Percentiles rank a stretch among this genome's conserved stretches.
phyloP scores from a whole-genome alignment of 2,888 invertebrate genomes.

The Palloptera scutellata region DNA sequence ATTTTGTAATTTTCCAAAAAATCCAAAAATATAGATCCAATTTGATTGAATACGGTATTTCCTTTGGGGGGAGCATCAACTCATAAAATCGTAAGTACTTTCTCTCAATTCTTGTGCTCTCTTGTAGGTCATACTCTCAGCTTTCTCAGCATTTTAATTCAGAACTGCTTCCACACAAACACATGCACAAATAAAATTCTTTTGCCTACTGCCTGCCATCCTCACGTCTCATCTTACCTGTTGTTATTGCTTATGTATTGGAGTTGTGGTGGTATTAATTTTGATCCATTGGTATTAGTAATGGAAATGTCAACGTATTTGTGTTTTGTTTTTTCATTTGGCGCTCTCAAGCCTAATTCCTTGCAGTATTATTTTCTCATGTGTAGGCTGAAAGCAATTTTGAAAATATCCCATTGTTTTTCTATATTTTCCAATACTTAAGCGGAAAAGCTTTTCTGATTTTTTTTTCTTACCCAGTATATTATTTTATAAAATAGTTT shows the following conservation, averaged over 20 bases:
- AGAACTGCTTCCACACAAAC: too few relatives aligned
- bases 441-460: conserved; percentile 2
- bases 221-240: conserved; percentile 41
- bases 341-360: conserved; percentile 19
- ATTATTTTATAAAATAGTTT: background rate
- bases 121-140: too few relatives aligned
- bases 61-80: too few relatives aligned
- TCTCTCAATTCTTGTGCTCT: too few relatives aligned
- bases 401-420: conserved; percentile 41
- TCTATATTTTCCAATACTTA: conserved; percentile 35
- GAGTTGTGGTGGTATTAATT: conserved; percentile 6
- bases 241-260: conserved; percentile 19
- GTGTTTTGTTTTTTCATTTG: conserved; percentile 14
- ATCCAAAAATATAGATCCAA: too few relatives aligned
- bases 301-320: conserved; percentile 8
- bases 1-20: too few relatives aligned
- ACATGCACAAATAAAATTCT: too few relatives aligned
- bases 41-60: too few relatives aligned
- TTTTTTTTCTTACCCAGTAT: conserved; percentile 29
- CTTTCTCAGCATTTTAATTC: too few relatives aligned
- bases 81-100: too few relatives aligned
- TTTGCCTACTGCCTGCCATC: too few relatives aligned
- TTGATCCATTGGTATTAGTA: conserved; percentile 30
- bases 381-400: conserved; percentile 19
- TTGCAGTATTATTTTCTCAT: background rate